Conservation (phyloP, 2,113 vertebrate genomes). For the Gopherus flavomarginatus region DNA sequence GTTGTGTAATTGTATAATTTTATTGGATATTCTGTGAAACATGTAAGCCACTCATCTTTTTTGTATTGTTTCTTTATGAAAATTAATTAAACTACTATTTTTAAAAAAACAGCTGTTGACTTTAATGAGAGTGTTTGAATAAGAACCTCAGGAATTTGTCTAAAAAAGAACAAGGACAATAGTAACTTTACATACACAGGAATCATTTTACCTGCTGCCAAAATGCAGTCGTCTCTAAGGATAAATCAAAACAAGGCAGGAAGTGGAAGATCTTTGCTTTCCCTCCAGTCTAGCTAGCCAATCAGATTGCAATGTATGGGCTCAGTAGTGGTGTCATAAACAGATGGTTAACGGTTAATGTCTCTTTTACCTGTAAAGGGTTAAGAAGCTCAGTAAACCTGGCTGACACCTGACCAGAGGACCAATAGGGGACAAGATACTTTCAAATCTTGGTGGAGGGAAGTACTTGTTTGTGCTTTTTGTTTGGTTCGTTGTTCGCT, state of each 20-base stretch:
- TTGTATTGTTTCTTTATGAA: not conserved
- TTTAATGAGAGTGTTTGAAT: not conserved
- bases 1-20: not conserved
- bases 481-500: too few species aligned
- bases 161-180: not conserved
- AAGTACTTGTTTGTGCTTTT: too few species aligned
- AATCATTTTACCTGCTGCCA: not conserved
- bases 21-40: not conserved
- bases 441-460: too few species aligned
- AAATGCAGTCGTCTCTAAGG: not conserved
- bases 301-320: rapidly evolving
- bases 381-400: too few species aligned
- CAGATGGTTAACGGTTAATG: too few species aligned
- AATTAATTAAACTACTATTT: not conserved
- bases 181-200: not conserved
- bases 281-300: not conserved
- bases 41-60: not conserved
- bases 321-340: not conserved
- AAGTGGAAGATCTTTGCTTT: not conserved
- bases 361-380: too few species aligned
- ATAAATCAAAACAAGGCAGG: not conserved
- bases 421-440: too few species aligned
- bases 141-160: not conserved
- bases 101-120: not conserved
- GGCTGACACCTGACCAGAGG: too few species aligned